Evolutionary conservation across 64 coral and sea anemone species (phyloP).

Genomic region (Montipora efflorescens): DNA sequence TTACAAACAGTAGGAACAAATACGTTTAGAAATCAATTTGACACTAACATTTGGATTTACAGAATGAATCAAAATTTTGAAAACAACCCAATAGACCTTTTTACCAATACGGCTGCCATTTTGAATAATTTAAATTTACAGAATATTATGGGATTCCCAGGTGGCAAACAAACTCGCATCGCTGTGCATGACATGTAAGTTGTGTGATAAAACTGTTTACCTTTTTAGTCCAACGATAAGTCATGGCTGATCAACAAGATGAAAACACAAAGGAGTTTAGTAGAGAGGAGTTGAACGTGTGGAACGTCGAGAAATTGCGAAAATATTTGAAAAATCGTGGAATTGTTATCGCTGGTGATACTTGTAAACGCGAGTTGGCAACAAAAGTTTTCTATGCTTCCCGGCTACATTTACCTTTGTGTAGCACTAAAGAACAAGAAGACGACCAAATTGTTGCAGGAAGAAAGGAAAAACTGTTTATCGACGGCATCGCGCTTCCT

Average conservation of each 20-base stretch:
- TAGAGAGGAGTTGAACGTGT: neutral
- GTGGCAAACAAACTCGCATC: no score
- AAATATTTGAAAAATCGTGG: constrained; percentile 20
- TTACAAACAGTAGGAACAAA: no score
- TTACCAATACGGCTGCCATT: no score
- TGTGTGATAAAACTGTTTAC: neutral
- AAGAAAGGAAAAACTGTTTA: constrained; percentile 19
- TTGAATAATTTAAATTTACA: no score
- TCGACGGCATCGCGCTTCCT: neutral
- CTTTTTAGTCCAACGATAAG: neutral
- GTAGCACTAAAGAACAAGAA: constrained; percentile 30
- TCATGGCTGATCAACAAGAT: no score
- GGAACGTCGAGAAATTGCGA: constrained; percentile 7
- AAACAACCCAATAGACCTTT: no score
- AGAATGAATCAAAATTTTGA: no score
- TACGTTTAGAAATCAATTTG: no score
- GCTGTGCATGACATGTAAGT: no score
- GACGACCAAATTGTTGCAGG: neutral
- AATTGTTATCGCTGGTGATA: constrained; percentile 4
- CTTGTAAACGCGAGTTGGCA: neutral
- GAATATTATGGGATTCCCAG: no score
- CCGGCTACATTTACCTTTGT: neutral
- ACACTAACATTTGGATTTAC: no score
- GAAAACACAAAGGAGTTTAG: neutral
- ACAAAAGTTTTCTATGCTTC: constrained; percentile 15